These are phyloP conservation scores for Cynaeus angustus DNA, from an alignment of 2,888 invertebrate genomes.

Conservation along the genomic window DNA sequence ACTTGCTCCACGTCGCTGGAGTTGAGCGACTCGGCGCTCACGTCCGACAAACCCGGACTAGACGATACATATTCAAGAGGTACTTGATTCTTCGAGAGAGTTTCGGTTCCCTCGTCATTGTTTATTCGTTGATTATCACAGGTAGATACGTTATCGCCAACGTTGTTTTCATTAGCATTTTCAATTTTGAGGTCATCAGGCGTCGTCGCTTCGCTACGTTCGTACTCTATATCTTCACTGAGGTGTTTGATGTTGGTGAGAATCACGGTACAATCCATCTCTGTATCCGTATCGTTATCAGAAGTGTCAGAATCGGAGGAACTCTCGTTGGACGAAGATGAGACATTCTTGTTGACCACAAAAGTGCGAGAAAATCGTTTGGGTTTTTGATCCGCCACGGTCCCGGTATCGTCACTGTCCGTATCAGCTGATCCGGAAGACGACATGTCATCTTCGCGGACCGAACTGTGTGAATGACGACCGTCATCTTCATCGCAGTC, in stretches of 20 bases:
- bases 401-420: slow-evolving; percentile 75
- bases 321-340: slow-evolving; percentile 71
- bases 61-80: slow-evolving; percentile 55
- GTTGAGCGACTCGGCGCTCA: slow-evolving; percentile 67
- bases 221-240: slow-evolving; percentile 53
- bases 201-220: slow-evolving; percentile 10
- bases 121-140: slow-evolving; percentile 29
- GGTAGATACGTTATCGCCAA: slow-evolving; percentile 29
- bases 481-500: slow-evolving; percentile 65
- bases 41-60: slow-evolving; percentile 67
- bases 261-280: slow-evolving; percentile 72
- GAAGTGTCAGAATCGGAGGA: slow-evolving; percentile 73
- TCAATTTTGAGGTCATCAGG: slow-evolving; percentile 32
- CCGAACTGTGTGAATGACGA: slow-evolving; percentile 68
- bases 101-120: not conserved
- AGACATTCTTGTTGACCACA: slow-evolving; percentile 77
- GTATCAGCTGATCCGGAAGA: slow-evolving; percentile 68
- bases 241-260: slow-evolving; percentile 67
- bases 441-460: slow-evolving; percentile 69
- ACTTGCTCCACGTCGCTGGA: slow-evolving; percentile 65
- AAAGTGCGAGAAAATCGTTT: slow-evolving; percentile 79
- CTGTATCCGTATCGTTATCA: slow-evolving; percentile 77
- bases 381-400: slow-evolving; percentile 74
- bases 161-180: slow-evolving; percentile 10
- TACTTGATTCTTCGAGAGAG: not conserved